Base-by-base conservation (phyloP, 2,888 invertebrate genomes). In the Peribatodes rhomboidaria region DNA sequence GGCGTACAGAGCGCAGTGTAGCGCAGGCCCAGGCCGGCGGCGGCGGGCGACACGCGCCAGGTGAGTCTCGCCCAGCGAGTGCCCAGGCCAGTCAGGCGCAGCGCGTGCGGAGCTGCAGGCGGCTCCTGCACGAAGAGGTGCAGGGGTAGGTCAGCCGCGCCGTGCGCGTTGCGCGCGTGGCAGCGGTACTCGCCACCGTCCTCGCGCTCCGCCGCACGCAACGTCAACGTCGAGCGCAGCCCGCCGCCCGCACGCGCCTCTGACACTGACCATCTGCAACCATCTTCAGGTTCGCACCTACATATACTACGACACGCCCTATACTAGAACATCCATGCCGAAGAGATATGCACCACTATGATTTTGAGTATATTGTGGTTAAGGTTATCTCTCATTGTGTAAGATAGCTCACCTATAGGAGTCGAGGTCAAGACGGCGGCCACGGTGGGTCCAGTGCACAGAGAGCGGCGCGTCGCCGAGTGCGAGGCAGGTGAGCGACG, bases 381-480 rank as follows among this genome's bases (percentile, higher is more conserved):
- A n/a, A n/a, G n/a, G n/a, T n/a, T n/a, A n/a, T n/a, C n/a, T 27
- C 27, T 27, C 27, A 27, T 2, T 27, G 6, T 27, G 2, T 27
- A n/a, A 39, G 33, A 4, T 14, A 13, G 3, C 22, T 22, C 1
- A 94, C 85, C 94, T 86, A 85, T 95, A 96, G 67, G 94, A 95
- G 78, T 94, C 94, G 60, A 94, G 89, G 80, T 96, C 96, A 69
- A 96, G 94, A 54, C 94, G 94, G 71, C 88, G 92, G 78, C 96
- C 95, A 77, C 95, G 95, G 77, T 95, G 96, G 65, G 95, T 95
- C 98, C 98, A 98, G 65, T 94, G 94, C 61, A 97, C 94, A 72
- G 95, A 94, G 73, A 98, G 95, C 10, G 98, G 98, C 74, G 95
- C 94, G 87, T 98, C 98, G 1, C 98, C 98, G 69, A 95, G 95